These are phyloP conservation scores for Carollia perspicillata DNA, from an alignment of 2,113 vertebrate genomes.

Conservation along the genomic window DNA sequence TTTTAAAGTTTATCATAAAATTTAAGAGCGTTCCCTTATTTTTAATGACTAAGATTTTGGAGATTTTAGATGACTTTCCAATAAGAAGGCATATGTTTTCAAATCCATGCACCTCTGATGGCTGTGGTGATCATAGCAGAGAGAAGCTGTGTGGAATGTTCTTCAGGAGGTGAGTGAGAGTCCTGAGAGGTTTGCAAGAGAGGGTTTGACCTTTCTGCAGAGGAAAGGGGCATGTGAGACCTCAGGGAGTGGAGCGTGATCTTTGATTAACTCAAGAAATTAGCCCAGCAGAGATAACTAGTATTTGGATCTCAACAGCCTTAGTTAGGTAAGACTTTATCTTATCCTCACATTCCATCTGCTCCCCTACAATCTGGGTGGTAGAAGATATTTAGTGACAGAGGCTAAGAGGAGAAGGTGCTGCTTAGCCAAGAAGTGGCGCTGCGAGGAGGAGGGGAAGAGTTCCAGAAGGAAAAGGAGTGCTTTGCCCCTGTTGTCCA, in stretches of 20 bases:
- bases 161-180: neutral
- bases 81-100: neutral
- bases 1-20: neutral
- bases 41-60: neutral
- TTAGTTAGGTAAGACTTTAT: neutral
- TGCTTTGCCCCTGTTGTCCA: rapidly evolving
- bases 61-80: neutral
- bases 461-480: neutral
- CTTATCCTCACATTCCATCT: neutral
- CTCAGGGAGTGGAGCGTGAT: neutral
- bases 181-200: neutral
- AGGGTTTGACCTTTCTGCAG: neutral
- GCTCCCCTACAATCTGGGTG: neutral
- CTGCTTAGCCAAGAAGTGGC: neutral
- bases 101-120: neutral
- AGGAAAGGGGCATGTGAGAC: neutral
- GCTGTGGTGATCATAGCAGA: neutral
- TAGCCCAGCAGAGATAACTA: neutral
- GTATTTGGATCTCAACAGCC: neutral
- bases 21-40: neutral
- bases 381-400: neutral
- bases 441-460: too few species aligned
- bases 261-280: neutral
- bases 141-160: too few species aligned
- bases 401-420: neutral